phyloP scores from a whole-genome alignment of 2,113 vertebrate genomes.

The Rhynchomys soricoides region DNA sequence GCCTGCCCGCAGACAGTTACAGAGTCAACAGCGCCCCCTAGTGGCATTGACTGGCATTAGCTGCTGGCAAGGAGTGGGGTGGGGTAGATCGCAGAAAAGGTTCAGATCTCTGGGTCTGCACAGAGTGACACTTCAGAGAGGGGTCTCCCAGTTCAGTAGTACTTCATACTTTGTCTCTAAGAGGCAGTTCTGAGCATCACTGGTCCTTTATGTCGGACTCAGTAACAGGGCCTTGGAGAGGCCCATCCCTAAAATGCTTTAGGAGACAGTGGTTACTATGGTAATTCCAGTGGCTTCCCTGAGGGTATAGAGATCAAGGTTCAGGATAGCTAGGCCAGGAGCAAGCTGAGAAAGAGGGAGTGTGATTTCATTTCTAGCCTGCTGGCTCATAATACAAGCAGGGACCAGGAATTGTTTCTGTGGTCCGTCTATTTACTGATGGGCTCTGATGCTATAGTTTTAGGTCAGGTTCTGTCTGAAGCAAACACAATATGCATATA shows the following conservation, averaged over 20 bases:
- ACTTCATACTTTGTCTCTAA: not conserved
- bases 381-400: accelerated
- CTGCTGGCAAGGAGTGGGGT: too few relatives aligned
- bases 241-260: not conserved
- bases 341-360: not conserved
- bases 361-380: not conserved
- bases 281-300: not conserved
- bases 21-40: conserved; percentile 80
- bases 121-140: not conserved
- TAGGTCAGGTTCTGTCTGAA: accelerated
- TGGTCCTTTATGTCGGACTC: not conserved
- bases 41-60: not conserved
- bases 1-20: not conserved
- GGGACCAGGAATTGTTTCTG: accelerated
- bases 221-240: not conserved
- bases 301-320: not conserved
- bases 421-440: accelerated
- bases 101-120: not conserved
- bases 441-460: accelerated
- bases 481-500: accelerated
- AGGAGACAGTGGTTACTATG: accelerated
- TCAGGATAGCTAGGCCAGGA: not conserved
- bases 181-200: accelerated
- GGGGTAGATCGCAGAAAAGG: accelerated
- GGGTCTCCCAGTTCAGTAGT: not conserved